These are phyloP conservation scores for Drosophila quadrilineata DNA, from an alignment of 1,140 invertebrate species.

Conservation along the genomic window DNA sequence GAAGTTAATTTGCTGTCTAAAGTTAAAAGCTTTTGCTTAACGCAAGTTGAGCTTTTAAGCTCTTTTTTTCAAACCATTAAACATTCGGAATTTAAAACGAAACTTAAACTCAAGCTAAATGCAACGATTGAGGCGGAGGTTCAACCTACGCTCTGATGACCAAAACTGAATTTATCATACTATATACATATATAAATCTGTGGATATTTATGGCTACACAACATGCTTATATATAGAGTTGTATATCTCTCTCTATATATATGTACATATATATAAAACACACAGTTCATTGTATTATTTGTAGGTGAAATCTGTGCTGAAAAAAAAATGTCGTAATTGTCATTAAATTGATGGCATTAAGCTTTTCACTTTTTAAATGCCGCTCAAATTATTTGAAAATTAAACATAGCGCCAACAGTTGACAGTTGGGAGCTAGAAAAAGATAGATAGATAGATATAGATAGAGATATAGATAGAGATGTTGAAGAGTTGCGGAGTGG, in stretches of 20 bases:
- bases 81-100: too few species aligned
- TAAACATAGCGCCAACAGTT: not conserved
- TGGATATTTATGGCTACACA: constrained; percentile 13
- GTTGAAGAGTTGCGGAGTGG: too few species aligned
- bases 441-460: not conserved
- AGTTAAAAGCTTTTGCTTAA: too few species aligned
- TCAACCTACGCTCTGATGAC: constrained; percentile 9
- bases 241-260: too few species aligned
- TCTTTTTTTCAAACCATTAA: too few species aligned
- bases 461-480: not conserved
- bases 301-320: constrained; percentile 3
- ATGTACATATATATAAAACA: too few species aligned
- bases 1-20: too few species aligned
- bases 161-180: constrained; percentile 2
- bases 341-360: constrained; percentile 25
- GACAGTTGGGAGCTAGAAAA: too few species aligned
- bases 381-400: constrained; percentile 5
- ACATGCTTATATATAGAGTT: constrained; percentile 6
- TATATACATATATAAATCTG: too few species aligned
- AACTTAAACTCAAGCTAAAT: not conserved
- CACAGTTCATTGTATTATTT: constrained; percentile 19
- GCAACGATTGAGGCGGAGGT: constrained; percentile 1
- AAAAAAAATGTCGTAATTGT: constrained; percentile 24
- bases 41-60: too few species aligned
- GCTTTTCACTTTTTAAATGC: constrained; percentile 32